A percentile compares a stretch with the other conserved stretches of the same genome.
Conservation (phyloP, 2,888 invertebrate species). For the Mesorhabditis sp. region DNA sequence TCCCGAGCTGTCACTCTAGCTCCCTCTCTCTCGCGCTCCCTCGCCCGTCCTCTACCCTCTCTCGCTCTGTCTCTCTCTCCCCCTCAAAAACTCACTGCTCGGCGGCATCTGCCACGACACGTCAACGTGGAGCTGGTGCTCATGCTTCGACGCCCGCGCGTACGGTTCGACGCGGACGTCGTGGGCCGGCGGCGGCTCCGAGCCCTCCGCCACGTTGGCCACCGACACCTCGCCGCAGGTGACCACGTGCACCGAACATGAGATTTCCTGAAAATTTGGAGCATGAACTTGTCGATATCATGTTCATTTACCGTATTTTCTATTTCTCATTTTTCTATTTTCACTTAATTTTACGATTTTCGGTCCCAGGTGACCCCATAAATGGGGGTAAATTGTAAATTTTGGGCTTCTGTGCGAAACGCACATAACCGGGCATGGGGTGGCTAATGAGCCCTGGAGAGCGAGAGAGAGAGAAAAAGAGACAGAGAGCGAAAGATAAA, state of each 20-base stretch:
- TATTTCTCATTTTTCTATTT: too few relatives aligned
- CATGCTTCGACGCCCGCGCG: constrained; percentile 38
- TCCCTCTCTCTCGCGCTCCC: not conserved
- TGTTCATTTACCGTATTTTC: not conserved
- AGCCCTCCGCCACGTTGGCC: constrained; percentile 18
- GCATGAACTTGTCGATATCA: not conserved
- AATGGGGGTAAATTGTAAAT: too few relatives aligned
- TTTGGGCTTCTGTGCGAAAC: too few relatives aligned
- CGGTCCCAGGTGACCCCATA: too few relatives aligned
- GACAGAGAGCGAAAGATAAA: too few relatives aligned
- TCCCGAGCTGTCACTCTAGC: not conserved
- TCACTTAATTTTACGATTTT: too few relatives aligned
- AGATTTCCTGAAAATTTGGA: constrained; percentile 31
- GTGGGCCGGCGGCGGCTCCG: constrained; percentile 45
- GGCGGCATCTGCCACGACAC: constrained; percentile 56
- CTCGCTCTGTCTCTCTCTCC: too few relatives aligned
- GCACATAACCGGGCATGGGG: too few relatives aligned
- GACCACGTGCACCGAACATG: constrained; percentile 46
- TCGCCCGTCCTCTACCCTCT: too few relatives aligned
- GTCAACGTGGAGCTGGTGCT: constrained; percentile 50
- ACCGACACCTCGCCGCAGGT: constrained; percentile 35
- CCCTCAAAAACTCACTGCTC: constrained; percentile 31
- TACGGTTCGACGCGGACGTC: constrained; percentile 49
- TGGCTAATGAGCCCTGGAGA: too few relatives aligned
- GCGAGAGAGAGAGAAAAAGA: too few relatives aligned